Evolutionary conservation across 2,888 invertebrate genomes (phyloP).

Genomic region (Tachina lurida): DNA sequence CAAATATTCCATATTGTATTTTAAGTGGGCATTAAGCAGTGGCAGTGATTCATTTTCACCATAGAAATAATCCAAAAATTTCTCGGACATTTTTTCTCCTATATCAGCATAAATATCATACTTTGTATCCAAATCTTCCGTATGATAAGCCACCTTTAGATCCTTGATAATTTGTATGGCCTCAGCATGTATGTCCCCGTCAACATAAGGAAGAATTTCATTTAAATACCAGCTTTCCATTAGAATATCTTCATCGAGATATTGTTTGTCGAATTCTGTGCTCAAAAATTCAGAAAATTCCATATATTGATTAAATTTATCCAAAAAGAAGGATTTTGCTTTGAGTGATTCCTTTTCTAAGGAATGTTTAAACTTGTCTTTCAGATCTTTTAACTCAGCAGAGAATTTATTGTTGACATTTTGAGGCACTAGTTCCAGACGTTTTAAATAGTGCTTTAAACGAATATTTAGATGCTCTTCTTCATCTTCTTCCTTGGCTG

Average conservation of each 20-base stretch:
- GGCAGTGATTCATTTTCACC: constrained; percentile 46
- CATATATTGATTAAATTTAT: constrained; percentile 43
- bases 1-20: constrained; percentile 69
- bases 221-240: constrained; percentile 72
- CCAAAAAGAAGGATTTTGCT: constrained; percentile 60
- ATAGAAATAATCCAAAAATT: constrained; percentile 49
- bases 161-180: constrained; percentile 45
- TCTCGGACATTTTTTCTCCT: constrained; percentile 64
- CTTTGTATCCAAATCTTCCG: constrained; percentile 66
- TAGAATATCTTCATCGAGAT: constrained; percentile 71
- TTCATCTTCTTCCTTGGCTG: constrained; percentile 49
- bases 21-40: constrained; percentile 68
- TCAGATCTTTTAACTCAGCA: constrained; percentile 56
- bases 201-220: constrained; percentile 43
- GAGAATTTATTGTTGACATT: constrained; percentile 36
- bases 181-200: constrained; percentile 60
- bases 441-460: constrained; percentile 66
- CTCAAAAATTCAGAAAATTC: constrained; percentile 62
- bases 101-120: constrained; percentile 66
- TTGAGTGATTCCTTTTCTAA: constrained; percentile 40
- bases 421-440: constrained; percentile 58
- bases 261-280: constrained; percentile 70
- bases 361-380: constrained; percentile 55
- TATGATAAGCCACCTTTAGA: constrained; percentile 52
- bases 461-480: constrained; percentile 65